Evolutionary conservation across 2,797 vertebrate genomes (phyloP), one percentile per base, ranked within the genome.

Genomic region (Rhinella marina): DNA sequence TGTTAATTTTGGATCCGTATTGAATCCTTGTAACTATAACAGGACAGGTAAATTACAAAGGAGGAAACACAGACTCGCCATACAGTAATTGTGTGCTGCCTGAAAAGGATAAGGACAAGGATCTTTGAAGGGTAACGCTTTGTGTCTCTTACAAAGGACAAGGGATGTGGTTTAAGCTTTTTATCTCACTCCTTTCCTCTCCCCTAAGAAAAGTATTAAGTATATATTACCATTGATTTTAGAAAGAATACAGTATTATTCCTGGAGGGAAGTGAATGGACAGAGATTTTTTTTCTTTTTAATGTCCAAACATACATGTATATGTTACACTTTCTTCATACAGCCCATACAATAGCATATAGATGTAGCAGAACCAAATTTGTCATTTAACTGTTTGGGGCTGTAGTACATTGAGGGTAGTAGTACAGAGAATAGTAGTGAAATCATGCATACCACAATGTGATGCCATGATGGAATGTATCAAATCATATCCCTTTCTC

Each of bases 101-200:
- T 32, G 0, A 90, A 88, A 9, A 7, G n/a, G n/a, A n/a, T n/a
- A n/a, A 25, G 66, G 86, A 70, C 88, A 91, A 93, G 91, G 90
- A 90, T 91, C 88, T 93, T 91, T 92, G 90, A 92, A 94, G 92
- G 91, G 89, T 90, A 89, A 87, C 90, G 91, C 88, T 91, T 83
- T 87, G 82, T 84, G 91, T 86, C 88, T 91, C 90, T 81, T 86
- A 90, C 91, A 88, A 88, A 92, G 89, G 91, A 85, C 85, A 23
- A 85, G 81, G 87, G 90, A 88, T 90, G 89, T 91, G 90, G 86
- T 90, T 77, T 62, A 52, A n/a, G 90, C 87, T 88, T 87, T 85
- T 90, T 86, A 85, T 91, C 91, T 91, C 12, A 3, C 84, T 50
- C 85, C 90, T 86, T 88, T 84, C 82, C 90, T 77, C 59, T 91